phyloP scores from a whole-genome alignment of 2,888 invertebrate species.

The Meghimatium bilineatum region DNA sequence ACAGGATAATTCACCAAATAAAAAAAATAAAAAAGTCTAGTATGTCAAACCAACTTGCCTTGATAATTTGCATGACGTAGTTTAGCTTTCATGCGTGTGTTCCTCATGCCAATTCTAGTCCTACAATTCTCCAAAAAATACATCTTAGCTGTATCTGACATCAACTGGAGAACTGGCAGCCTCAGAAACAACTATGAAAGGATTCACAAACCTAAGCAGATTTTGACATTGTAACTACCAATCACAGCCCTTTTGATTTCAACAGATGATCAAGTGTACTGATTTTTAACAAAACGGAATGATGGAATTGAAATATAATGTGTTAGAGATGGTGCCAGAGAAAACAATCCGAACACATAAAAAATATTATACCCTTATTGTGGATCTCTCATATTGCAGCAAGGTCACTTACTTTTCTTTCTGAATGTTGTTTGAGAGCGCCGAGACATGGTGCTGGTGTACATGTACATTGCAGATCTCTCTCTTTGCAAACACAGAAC shows the following conservation, averaged over 20 bases:
- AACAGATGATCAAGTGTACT: background rate
- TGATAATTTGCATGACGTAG: background rate
- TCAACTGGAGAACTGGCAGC: constrained; percentile 31
- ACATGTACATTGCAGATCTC: constrained; percentile 38
- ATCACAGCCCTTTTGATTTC: constrained; percentile 25
- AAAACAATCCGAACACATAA: background rate
- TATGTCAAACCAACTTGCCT: constrained; percentile 21
- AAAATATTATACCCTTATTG: background rate
- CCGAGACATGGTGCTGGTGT: constrained; percentile 41
- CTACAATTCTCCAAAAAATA: constrained; percentile 36
- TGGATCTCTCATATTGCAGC: background rate
- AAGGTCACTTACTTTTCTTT: constrained; percentile 36
- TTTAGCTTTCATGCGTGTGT: constrained; percentile 24
- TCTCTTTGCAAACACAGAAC: constrained; percentile 11
- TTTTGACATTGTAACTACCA: background rate
- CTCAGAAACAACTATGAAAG: constrained; percentile 35
- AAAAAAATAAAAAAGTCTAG: background rate
- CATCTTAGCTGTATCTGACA: constrained; percentile 3
- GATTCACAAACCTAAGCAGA: background rate
- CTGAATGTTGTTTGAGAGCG: constrained; percentile 42
- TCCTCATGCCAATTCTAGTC: constrained; percentile 36
- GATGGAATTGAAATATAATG: background rate
- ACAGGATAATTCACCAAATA: background rate
- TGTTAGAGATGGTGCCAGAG: background rate
- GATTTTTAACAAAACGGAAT: background rate